A percentile compares a stretch with the other conserved stretches of the same genome.
Evolutionary conservation across 2,113 vertebrate genomes (phyloP).

Genomic region (Amphiprion percula): DNA sequence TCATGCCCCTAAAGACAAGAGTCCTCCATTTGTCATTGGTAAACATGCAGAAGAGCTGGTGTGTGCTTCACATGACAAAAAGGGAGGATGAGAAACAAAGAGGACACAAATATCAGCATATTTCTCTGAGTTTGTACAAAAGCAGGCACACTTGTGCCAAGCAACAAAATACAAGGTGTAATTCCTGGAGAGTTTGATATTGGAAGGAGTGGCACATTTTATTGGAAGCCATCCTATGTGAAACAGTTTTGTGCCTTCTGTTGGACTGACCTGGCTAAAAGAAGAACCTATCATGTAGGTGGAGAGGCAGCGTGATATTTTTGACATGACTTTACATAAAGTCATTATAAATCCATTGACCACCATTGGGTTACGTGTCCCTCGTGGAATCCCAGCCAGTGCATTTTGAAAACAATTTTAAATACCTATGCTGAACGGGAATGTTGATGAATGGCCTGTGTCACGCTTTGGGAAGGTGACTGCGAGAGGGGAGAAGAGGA

Average conservation of each 20-base stretch:
- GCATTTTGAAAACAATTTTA: constrained; percentile 73
- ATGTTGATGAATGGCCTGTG: constrained; percentile 77
- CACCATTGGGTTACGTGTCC: constrained; percentile 42
- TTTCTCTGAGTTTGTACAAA: constrained; percentile 40
- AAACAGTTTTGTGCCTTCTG: background rate
- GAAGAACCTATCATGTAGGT: constrained; percentile 39
- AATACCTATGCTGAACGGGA: constrained; percentile 64
- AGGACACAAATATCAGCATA: constrained; percentile 75
- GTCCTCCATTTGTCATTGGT: constrained; percentile 84
- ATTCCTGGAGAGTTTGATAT: background rate
- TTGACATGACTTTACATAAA: constrained; percentile 56
- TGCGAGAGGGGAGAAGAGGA: background rate
- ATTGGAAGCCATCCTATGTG: background rate
- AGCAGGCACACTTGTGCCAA: background rate
- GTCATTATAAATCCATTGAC: constrained; percentile 73
- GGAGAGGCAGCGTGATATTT: constrained; percentile 52
- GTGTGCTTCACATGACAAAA: constrained; percentile 66
- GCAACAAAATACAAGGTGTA: background rate
- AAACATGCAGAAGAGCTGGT: constrained; percentile 74
- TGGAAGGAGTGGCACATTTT: background rate
- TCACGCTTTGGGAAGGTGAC: constrained; percentile 32
- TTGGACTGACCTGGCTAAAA: constrained; percentile 15
- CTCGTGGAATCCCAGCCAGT: constrained; percentile 52
- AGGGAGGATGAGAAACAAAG: constrained; percentile 60
- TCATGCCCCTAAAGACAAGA: constrained; percentile 75